These are phyloP conservation scores for Cryptus viduatorius DNA, from an alignment of 2,888 invertebrate genomes.

Conservation along the genomic window DNA sequence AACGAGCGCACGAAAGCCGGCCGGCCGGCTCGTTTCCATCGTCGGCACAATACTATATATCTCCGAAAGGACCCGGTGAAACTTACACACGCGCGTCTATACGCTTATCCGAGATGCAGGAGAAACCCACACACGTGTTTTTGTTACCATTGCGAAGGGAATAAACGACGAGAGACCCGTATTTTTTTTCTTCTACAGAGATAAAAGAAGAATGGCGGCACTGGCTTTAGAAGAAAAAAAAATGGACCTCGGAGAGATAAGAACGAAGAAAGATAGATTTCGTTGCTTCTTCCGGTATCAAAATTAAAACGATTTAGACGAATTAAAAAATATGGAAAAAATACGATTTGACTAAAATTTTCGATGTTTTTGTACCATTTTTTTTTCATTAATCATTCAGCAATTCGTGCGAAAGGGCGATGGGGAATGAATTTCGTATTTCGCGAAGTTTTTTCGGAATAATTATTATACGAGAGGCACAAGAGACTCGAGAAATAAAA, in stretches of 20 bases:
- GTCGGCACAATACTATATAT: slow-evolving; percentile 39
- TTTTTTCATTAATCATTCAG: not conserved
- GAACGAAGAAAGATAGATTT: not conserved
- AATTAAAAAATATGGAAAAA: not conserved
- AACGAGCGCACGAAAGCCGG: slow-evolving; percentile 65
- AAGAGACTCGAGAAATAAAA: too few relatives aligned
- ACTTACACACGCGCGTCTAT: slow-evolving; percentile 21
- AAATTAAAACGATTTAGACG: not conserved
- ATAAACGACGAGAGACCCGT: slow-evolving; percentile 2
- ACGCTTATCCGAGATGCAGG: slow-evolving; percentile 5
- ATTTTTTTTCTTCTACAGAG: not conserved
- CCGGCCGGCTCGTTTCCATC: slow-evolving; percentile 67
- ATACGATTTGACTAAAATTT: not conserved
- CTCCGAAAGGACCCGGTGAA: slow-evolving; percentile 41
- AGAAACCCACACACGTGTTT: slow-evolving; percentile 36
- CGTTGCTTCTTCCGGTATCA: not conserved
- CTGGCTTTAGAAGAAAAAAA: not conserved
- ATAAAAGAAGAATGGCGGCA: slow-evolving; percentile 11
- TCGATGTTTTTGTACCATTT: not conserved
- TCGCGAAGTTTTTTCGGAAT: not conserved
- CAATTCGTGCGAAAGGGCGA: not conserved
- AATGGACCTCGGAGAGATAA: slow-evolving; percentile 5
- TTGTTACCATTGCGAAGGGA: slow-evolving; percentile 44
- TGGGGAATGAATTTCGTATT: not conserved
- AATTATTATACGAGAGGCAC: too few relatives aligned